Evolutionary conservation across 2,797 vertebrate species (phyloP).

Genomic region (Sebastes itinus): DNA sequence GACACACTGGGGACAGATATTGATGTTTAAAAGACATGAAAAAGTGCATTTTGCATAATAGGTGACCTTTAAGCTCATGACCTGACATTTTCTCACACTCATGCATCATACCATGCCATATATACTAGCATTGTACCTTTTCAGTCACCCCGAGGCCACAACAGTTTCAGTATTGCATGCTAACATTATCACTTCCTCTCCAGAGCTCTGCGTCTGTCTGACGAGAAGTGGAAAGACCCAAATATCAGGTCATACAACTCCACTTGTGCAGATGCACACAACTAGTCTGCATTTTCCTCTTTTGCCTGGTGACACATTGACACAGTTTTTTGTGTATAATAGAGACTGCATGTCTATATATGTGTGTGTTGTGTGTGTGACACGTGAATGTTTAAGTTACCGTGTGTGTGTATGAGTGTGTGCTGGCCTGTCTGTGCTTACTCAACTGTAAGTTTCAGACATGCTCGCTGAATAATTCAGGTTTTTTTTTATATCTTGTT

Average conservation of each 20-base stretch:
- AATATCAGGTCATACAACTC: background rate
- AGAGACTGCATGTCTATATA: background rate
- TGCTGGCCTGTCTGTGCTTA: constrained; percentile 53
- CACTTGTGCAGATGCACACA: background rate
- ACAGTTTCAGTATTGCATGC: constrained; percentile 12
- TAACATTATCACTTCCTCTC: background rate
- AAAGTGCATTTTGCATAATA: no score
- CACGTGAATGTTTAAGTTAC: background rate
- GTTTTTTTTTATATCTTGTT: constrained; percentile 63
- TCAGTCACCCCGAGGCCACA: background rate
- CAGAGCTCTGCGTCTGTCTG: background rate
- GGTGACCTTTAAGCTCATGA: constrained; percentile 2
- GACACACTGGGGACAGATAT: no score
- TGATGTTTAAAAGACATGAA: no score
- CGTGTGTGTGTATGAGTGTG: background rate
- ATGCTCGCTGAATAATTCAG: constrained; percentile 78
- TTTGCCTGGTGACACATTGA: background rate
- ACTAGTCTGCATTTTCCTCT: background rate
- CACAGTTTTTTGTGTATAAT: background rate
- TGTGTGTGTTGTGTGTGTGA: background rate
- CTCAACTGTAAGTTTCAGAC: constrained; percentile 81
- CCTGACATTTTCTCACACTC: background rate
- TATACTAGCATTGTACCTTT: background rate
- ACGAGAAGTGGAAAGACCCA: background rate
- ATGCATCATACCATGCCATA: background rate